phyloP scores from a whole-genome alignment of 2,797 vertebrate species.

The Bradypodion ventrale region DNA sequence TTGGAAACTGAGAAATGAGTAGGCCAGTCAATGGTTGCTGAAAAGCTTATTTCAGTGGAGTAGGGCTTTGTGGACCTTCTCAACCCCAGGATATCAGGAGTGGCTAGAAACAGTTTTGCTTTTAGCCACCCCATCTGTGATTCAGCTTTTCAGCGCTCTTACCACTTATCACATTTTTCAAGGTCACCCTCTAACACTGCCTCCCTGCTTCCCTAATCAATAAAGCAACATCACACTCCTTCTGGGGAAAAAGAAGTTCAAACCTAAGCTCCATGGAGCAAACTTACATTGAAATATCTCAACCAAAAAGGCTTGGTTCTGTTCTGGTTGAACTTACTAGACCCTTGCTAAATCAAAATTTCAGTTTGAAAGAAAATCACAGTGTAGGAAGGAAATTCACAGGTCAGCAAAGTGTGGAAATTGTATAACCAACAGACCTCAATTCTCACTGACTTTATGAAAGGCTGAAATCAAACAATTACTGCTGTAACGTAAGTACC shows the following conservation, averaged over 20 bases:
- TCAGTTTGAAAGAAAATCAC: neutral
- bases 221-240: constrained; percentile 67
- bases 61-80: constrained; percentile 41
- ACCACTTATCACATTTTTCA: constrained; percentile 75
- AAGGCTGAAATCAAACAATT: neutral
- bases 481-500: neutral
- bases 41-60: constrained; percentile 39
- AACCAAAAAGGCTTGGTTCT: neutral
- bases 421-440: neutral
- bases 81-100: constrained; percentile 15
- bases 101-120: constrained; percentile 60
- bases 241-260: constrained; percentile 43
- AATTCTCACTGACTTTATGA: constrained; percentile 6
- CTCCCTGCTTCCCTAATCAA: constrained; percentile 69
- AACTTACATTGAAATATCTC: constrained; percentile 7
- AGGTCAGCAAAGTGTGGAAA: neutral
- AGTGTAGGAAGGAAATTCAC: neutral
- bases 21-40: constrained; percentile 27
- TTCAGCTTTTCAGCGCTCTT: constrained; percentile 73
- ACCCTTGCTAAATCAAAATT: constrained; percentile 5
- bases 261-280: constrained; percentile 7
- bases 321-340: constrained; percentile 7
- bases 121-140: constrained; percentile 69
- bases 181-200: constrained; percentile 68
- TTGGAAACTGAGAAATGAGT: constrained; percentile 32